Evolutionary conservation across 2,888 invertebrate species (phyloP).

Genomic region (Orthosia gracilis): DNA sequence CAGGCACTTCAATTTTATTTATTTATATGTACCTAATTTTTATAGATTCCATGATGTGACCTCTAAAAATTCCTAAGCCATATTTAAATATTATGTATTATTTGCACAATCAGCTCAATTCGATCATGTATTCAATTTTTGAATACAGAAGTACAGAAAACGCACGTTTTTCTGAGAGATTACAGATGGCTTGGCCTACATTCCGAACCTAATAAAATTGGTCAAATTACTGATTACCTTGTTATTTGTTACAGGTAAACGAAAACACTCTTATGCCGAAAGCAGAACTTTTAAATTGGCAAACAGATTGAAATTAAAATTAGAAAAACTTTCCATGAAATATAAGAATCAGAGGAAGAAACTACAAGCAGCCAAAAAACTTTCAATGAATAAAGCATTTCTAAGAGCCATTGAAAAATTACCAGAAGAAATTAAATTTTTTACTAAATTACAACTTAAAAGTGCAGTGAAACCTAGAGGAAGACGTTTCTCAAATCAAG

Average conservation of each 20-base stretch:
- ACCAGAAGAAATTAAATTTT: neutral
- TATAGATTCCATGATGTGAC: neutral
- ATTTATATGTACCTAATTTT: neutral
- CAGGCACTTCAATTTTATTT: too few species aligned
- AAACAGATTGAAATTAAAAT: neutral
- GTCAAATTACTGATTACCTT: neutral
- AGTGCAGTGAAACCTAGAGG: neutral
- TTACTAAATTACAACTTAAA: neutral
- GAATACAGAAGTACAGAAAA: neutral
- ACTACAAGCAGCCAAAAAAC: too few species aligned
- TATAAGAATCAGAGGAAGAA: too few species aligned
- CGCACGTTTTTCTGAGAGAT: neutral
- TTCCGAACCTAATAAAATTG: neutral
- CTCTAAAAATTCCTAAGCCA: neutral
- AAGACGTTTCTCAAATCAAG: slow-evolving; percentile 1
- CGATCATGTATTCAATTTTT: neutral
- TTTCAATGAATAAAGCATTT: neutral
- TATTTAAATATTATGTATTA: too few species aligned
- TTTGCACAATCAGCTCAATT: neutral
- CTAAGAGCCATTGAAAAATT: neutral
- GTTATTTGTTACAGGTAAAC: neutral
- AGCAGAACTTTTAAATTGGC: neutral
- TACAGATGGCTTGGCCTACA: too few species aligned
- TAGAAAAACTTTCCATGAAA: too few species aligned
- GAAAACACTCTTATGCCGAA: neutral